phyloP scores from a whole-genome alignment of 2,888 invertebrate species.

The Laspeyria flexula region DNA sequence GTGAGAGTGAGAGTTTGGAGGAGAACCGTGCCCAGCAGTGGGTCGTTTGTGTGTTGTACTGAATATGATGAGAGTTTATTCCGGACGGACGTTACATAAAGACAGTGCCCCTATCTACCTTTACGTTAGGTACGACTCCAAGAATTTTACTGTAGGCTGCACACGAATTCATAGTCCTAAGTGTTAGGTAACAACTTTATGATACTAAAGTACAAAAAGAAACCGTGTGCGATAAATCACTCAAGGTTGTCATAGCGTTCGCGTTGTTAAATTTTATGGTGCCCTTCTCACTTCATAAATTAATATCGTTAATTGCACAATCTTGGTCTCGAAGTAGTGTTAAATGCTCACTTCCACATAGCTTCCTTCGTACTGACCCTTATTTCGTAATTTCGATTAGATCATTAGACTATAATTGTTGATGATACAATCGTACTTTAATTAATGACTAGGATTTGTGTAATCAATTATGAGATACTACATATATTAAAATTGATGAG shows the following conservation, averaged over 20 bases:
- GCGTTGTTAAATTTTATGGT: not conserved
- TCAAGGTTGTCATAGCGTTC: not conserved
- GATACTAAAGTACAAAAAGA: not conserved
- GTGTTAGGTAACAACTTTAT: not conserved
- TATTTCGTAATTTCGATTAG: constrained; percentile 15
- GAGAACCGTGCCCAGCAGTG: no score
- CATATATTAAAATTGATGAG: constrained; percentile 4
- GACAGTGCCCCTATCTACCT: no score
- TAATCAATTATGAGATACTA: constrained; percentile 18
- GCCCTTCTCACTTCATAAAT: constrained; percentile 2
- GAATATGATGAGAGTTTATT: no score
- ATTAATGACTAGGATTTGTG: constrained; percentile 20
- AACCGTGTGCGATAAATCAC: constrained; percentile 1
- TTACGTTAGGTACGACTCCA: no score
- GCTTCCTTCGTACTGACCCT: constrained; percentile 11
- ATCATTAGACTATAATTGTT: constrained; percentile 19
- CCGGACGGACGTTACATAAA: no score
- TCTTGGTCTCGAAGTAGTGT: constrained; percentile 1
- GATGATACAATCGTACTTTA: constrained; percentile 32
- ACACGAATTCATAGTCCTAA: no score
- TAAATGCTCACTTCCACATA: constrained; percentile 16
- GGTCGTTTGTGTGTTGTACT: no score
- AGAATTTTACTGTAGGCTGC: no score
- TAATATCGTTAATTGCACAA: constrained; percentile 7
- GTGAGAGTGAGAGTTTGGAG: no score